Base-by-base conservation (phyloP, 2,888 invertebrate genomes). In the Platycnemis pennipes region DNA sequence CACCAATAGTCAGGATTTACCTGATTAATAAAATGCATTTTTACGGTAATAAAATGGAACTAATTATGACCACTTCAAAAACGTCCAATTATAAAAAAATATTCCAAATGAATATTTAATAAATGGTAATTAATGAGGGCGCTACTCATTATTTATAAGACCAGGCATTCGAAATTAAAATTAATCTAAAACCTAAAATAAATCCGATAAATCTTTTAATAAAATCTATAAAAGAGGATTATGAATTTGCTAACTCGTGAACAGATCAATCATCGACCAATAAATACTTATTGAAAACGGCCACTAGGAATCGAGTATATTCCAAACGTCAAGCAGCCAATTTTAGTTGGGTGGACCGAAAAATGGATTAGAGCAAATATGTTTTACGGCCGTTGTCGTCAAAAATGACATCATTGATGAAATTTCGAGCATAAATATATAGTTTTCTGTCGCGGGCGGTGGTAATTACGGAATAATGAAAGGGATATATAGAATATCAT, bases 171-270 rank as follows among this genome's bases (percentile, higher is more conserved):
- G 13, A 31, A 37, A 37, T 37, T 37, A 77, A 77, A 77, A 77
- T 37, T 26, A 8, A 77, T 77, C 37, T 31, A 77, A 77, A 77
- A 77, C 31, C 77, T 77, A 37, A 77, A 77, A 31, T 3, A 37
- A 77, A 77, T 77, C 77, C 77, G 5, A 77, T 77, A 77, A 77
- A 31, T 2, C 77, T 77, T 77, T 77, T 77, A 77, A 37, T 77
- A 0, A 37, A 77, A 77, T 77, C 37, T 11, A 63, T 4, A 63
- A 63, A 63, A 5, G 16, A 37, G 13, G 77, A 77, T 77, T 77
- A 77, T n/a, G 37, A 77, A 77, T 77, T 77, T n/a, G 8, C 3
- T 11, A 37, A 77, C 77, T 77, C 77, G 37, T 37, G 37, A 77
- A 77, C 11, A 13, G n/a, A 13, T 16, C 77, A 31, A 77, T 77